Percentiles rank a stretch among this genome's conserved stretches.
Conservation (phyloP, 23 tunicate species). For the Halocynthia aurantium region DNA sequence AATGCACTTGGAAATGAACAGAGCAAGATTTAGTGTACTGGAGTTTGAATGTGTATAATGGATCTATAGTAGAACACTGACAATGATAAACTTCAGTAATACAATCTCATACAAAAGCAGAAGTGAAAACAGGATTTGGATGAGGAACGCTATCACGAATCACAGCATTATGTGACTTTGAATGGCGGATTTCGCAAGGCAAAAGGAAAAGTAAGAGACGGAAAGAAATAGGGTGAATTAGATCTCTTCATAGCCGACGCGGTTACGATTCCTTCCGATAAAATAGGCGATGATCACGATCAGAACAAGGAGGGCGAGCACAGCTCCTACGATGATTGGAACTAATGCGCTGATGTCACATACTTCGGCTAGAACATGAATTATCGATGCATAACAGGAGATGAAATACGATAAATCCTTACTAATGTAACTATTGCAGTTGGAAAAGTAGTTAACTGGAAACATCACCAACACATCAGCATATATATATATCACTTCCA, state of each 20-base stretch:
- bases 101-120: no score
- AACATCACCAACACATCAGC: not conserved
- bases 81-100: no score
- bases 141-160: not conserved
- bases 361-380: slow-evolving; percentile 24
- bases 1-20: no score
- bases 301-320: slow-evolving; percentile 66
- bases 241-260: slow-evolving; percentile 85
- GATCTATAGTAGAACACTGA: no score
- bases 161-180: not conserved
- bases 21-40: no score
- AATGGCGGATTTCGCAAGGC: not conserved
- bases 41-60: no score
- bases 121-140: no score
- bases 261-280: slow-evolving; percentile 69
- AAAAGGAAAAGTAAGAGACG: not conserved
- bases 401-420: not conserved
- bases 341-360: slow-evolving; percentile 84
- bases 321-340: slow-evolving; percentile 90
- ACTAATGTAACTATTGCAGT: not conserved
- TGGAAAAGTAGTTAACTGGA: not conserved
- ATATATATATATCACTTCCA: not conserved
- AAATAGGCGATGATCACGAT: slow-evolving; percentile 83
- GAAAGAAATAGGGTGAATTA: slow-evolving; percentile 10
- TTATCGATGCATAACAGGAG: not conserved